Evolutionary conservation across 2,888 invertebrate species (phyloP), one percentile per base, ranked within the genome.

Genomic region (Sinotaia quadrata): DNA sequence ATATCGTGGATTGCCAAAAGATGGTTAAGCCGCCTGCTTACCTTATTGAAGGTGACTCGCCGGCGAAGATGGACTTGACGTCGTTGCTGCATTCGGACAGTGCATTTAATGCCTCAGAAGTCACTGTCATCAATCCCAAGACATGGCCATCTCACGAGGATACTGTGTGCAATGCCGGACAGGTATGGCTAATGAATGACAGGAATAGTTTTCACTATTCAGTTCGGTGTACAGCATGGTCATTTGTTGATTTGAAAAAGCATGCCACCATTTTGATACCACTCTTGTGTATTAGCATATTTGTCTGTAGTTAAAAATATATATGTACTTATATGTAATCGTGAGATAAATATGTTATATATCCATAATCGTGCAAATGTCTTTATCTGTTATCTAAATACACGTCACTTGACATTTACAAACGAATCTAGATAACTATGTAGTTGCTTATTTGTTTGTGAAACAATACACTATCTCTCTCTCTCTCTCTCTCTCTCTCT

Each of bases 1-100:
- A 82, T 56, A 75, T 83, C 24, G 73, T 83, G 7, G 57, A 78
- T 15, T 81, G 82, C 69, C 67, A 79, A 24, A 74, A 69, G 10
- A 57, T 69, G 10, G 63, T 82, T 3, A 70, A 72, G 36, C 76
- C 79, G 21, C 84, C 84, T 4, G 68, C 56, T 8, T 84, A 84
- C 63, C 59, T 83, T 12, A 51, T 69, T n/a, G 31, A 61, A 18
- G 54, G 58, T 18, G 69, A 63, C 21, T 52, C 41, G 24, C 61
- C 21, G 12, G 1, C n/a, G 0, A 41, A 24, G 2, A 24, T 54
- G 54, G 29, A 54, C 2, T 31, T 54, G 24, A 54, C 54, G 18
- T n/a, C 54, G 24, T 31, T 54, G 54, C 24, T 1, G 18, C 2
- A 18, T 7, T 5, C 24, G 27, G 27, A 10, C 24, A 24, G 54